Evolutionary conservation across 2,888 invertebrate genomes (phyloP), one percentile per base, ranked within the genome.

Genomic region (Himalopsyche anomala): DNA sequence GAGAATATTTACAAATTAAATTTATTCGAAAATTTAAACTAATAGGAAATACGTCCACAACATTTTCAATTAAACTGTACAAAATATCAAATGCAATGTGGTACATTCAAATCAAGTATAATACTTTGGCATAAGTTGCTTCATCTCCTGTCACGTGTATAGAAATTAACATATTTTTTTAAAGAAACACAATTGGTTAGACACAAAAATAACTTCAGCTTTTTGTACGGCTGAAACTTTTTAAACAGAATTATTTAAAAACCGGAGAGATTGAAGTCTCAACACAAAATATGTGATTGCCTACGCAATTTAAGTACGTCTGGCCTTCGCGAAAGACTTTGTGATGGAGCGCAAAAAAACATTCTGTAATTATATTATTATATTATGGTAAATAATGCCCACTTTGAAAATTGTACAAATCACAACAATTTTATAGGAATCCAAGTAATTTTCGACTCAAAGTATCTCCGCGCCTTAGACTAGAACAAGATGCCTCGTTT

Each of bases 21-120:
- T 85, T 62, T 62, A 82, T 69, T 79, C 82, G 82, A 85, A 83
- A 80, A 85, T 84, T 87, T 86, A 84, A 84, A 86, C 85, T 88
- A 88, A 87, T 88, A 88, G 88, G 88, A 88, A 88, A 86, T 88
- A 87, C 87, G 84, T 88, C 86, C 87, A 88, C 87, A 87, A 87
- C 85, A 87, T 86, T 87, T 74, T 74, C 36, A 74, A 74, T 74
- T 74, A 74, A 36, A 12, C 74, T 74, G 74, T 74, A 74, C 62
- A 62, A 62, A 62, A 62, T 80, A 55, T 82, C 28, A 55, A 82
- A 82, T 56, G 82, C 83, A 82, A 54, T 74, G 38, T 87, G 69
- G 84, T 80, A 85, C 80, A 81, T 85, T 83, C 17, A 84, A 85
- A 38, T 83, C 81, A 85, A 85, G 83, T 74, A 83, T 83, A 82